Percentiles rank a stretch among this genome's conserved stretches.
Evolutionary conservation across 2,113 vertebrate genomes (phyloP).

Genomic region (Ptyas mucosa): DNA sequence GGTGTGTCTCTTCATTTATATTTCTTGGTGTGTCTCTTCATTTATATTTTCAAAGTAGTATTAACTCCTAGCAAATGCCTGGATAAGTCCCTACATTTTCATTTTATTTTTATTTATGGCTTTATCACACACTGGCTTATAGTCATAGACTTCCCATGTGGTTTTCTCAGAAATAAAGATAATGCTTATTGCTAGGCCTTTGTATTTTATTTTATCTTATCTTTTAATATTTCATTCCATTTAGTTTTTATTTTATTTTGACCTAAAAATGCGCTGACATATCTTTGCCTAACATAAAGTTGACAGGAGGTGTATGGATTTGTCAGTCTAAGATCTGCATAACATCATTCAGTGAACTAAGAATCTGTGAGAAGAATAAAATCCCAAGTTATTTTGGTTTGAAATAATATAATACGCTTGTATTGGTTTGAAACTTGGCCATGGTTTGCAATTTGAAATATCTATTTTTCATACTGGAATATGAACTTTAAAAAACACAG

Average conservation of each 20-base stretch:
- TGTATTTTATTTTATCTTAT: not conserved
- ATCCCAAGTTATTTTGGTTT: not conserved
- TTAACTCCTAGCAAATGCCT: not conserved
- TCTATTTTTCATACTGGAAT: not conserved
- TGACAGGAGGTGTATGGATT: not conserved
- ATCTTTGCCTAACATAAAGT: not conserved
- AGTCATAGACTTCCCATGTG: no score
- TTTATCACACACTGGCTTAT: not conserved
- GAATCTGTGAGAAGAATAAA: not conserved
- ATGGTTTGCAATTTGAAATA: not conserved
- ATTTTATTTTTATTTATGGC: not conserved
- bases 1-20: not conserved
- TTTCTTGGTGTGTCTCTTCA: not conserved
- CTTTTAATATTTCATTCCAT: not conserved
- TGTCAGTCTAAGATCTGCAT: not conserved
- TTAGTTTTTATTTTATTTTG: not conserved
- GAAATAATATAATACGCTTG: not conserved
- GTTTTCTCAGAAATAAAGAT: not conserved
- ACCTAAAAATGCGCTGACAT: not conserved
- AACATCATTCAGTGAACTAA: not conserved
- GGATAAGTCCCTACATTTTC: not conserved
- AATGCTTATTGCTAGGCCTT: not conserved
- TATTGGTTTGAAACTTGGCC: not conserved
- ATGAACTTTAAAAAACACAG: not conserved
- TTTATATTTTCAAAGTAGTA: not conserved